A percentile compares a stretch with the other conserved stretches of the same genome.
These are phyloP conservation scores for Gambusia yucatana DNA, from an alignment of 2,797 vertebrate species.

Conservation along the genomic window DNA sequence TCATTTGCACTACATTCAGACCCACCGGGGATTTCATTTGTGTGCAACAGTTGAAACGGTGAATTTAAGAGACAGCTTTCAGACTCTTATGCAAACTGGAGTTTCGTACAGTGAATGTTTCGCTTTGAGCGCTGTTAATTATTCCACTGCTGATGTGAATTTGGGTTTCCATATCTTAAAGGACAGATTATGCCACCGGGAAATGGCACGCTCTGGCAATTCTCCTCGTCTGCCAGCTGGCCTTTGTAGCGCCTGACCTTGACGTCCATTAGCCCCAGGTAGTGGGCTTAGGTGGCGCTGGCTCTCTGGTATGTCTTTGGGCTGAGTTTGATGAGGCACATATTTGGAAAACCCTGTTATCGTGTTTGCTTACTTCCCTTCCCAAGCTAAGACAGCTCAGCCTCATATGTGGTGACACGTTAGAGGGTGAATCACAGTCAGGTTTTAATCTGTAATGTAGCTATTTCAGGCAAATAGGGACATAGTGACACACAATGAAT, in stretches of 20 bases:
- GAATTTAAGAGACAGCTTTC: constrained; percentile 39
- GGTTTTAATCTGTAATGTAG: not conserved
- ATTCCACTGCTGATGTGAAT: constrained; percentile 11
- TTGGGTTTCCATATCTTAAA: not conserved
- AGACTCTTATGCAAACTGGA: constrained; percentile 29
- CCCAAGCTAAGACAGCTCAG: not conserved
- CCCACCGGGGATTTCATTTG: constrained; percentile 46
- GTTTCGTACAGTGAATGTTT: constrained; percentile 35
- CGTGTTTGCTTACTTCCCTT: not conserved
- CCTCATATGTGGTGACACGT: not conserved
- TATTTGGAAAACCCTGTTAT: not conserved
- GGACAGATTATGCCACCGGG: not conserved
- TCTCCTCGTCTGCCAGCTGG: not conserved
- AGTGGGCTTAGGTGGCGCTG: not conserved
- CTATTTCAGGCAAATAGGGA: not conserved
- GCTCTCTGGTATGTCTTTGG: not conserved
- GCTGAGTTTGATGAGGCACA: not conserved
- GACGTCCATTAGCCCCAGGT: not conserved
- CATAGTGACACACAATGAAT: not conserved
- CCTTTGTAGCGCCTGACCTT: not conserved
- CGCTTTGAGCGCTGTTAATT: constrained; percentile 51
- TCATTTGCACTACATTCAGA: constrained; percentile 28
- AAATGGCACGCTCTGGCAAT: not conserved
- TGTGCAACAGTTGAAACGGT: constrained; percentile 28
- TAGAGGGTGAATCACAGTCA: not conserved